A percentile compares a stretch with the other conserved stretches of the same genome.
phyloP scores from a whole-genome alignment of 2,888 invertebrate species.

The Aplocera efformata region DNA sequence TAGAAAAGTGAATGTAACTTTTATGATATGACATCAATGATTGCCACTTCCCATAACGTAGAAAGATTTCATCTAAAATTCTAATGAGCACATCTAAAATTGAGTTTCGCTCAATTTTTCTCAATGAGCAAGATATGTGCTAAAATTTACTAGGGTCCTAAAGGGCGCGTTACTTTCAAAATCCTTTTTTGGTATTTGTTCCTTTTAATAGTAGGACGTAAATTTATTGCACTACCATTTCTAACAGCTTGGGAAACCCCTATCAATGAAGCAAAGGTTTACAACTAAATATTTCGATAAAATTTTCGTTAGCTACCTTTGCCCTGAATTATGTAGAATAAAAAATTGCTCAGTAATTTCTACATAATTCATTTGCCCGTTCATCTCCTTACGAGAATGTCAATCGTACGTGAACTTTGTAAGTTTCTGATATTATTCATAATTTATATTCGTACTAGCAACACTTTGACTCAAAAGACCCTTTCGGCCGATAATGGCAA shows the following conservation, averaged over 20 bases:
- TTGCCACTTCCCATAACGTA: conserved; percentile 42
- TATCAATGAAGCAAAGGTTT: conserved; percentile 13
- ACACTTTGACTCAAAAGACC: background rate
- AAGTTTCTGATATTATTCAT: conserved; percentile 1
- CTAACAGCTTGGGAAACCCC: conserved; percentile 8
- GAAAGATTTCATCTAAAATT: conserved; percentile 13
- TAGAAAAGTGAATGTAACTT: conserved; percentile 32
- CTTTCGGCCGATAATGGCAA: no score
- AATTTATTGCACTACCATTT: conserved; percentile 14
- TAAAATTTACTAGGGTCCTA: conserved; percentile 4
- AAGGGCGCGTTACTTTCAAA: background rate
- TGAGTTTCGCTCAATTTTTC: conserved; percentile 15
- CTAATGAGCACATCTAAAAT: conserved; percentile 26
- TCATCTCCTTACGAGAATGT: conserved; percentile 8
- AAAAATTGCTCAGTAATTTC: conserved; percentile 25
- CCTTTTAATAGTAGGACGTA: conserved; percentile 7
- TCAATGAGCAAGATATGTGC: conserved; percentile 24
- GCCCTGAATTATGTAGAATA: conserved; percentile 23
- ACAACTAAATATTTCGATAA: conserved; percentile 7
- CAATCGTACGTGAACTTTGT: conserved; percentile 3
- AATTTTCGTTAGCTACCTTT: conserved; percentile 12
- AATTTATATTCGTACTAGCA: conserved; percentile 7
- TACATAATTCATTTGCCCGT: conserved; percentile 15
- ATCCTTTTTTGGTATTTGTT: conserved; percentile 11
- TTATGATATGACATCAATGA: conserved; percentile 46